Evolutionary conservation across 2,888 invertebrate species (phyloP).

Genomic region (Amiota minor): DNA sequence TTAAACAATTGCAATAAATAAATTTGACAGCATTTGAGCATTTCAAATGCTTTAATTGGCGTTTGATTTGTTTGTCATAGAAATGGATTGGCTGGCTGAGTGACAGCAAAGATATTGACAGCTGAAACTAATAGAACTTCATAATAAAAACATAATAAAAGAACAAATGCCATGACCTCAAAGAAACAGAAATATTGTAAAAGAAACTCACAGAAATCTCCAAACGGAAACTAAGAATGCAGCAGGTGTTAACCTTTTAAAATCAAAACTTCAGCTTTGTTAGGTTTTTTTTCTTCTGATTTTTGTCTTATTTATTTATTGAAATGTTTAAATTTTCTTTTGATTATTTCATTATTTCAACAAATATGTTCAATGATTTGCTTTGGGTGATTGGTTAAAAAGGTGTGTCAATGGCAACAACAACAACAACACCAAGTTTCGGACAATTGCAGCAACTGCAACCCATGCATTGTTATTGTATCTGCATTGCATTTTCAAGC

Average conservation of each 20-base stretch:
- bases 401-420: slow-evolving; percentile 69
- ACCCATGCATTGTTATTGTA: background rate
- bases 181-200: slow-evolving; percentile 52
- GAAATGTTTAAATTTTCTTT: slow-evolving; percentile 29
- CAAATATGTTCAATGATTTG: slow-evolving; percentile 27
- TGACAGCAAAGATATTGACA: slow-evolving; percentile 41
- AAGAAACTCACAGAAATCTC: background rate
- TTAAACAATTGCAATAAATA: background rate
- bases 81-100: no score
- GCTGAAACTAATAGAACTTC: slow-evolving; percentile 38
- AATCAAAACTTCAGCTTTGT: background rate
- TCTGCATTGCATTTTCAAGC: background rate
- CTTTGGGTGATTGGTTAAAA: slow-evolving; percentile 40
- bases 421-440: slow-evolving; percentile 50
- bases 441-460: slow-evolving; percentile 43
- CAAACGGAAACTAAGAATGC: background rate
- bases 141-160: slow-evolving; percentile 26
- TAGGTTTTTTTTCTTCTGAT: no score
- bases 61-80: slow-evolving; percentile 3
- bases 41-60: slow-evolving; percentile 3
- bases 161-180: slow-evolving; percentile 62
- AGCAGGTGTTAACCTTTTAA: background rate
- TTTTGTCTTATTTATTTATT: slow-evolving; percentile 1
- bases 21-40: slow-evolving; percentile 1
- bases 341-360: slow-evolving; percentile 40